Base-by-base conservation (phyloP, 2,888 invertebrate genomes). In the Alloplasta piceator region DNA sequence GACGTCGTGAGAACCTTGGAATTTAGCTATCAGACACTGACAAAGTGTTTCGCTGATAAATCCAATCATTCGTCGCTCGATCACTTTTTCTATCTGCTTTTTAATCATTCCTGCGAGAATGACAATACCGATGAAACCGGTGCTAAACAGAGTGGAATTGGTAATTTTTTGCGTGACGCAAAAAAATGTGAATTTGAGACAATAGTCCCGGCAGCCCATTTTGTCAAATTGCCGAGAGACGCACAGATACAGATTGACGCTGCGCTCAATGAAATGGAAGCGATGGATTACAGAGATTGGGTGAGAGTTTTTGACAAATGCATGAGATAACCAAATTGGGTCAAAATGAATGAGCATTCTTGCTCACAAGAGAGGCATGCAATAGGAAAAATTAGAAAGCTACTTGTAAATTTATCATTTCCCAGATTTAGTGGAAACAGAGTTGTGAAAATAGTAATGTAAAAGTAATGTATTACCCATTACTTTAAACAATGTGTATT, bases 261-360 rank as follows among this genome's bases (percentile, higher is more conserved):
- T 92, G 97, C 97, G 41, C 93, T 98, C 58, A 96, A 96, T 86
- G 98, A 98, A 92, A 94, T 98, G 92, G 98, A 98, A 93, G 96
- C 98, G 10, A 97, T 97, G 92, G 98, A 98, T 93, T 98, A 97
- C 92, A 94, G 96, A 86, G 97, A 97, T 93, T 96, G 97, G 96
- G 81, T 82, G 14, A 38, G 70, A 36, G 39, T 58, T 36, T 26
- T 48, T 41, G 6, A 70, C 55, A 39, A 52, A 12, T 71, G 0
- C 14, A 46, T 36, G 38, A 14, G 52, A 48, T 43, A 14, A 6
- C 12, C 16, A 7, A 36, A 46, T 55, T 75, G 10, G 43, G 77
- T 75, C 14, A 26, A 26, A 26, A 26, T 26, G 26, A 26, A 26
- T 26, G 26, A 26, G 3, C 26, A n/a, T n/a, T n/a, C n/a, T n/a